Evolutionary conservation across 2,797 vertebrate species (phyloP).

Genomic region (Scolopax bukidnonensis): DNA sequence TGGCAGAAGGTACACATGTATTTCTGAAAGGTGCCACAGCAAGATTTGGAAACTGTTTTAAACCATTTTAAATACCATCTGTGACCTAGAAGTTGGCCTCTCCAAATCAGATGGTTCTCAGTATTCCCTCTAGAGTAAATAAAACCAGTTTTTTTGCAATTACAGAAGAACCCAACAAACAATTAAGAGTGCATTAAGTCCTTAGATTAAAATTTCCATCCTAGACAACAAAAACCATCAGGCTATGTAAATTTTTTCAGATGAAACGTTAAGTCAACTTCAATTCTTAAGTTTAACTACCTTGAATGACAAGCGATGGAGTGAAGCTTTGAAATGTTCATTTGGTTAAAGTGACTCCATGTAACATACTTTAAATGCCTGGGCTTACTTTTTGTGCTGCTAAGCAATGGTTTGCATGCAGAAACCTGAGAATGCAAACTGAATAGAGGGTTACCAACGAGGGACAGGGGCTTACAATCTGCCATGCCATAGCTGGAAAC

Average conservation of each 20-base stretch:
- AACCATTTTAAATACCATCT: neutral
- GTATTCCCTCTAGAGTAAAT: neutral
- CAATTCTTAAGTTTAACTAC: neutral
- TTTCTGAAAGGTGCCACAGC: slow-evolving; percentile 23
- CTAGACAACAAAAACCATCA: neutral
- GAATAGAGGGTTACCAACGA: neutral
- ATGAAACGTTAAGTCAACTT: neutral
- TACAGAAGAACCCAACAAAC: neutral
- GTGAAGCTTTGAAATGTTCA: neutral
- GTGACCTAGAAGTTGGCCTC: neutral
- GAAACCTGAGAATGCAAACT: neutral
- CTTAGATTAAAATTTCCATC: neutral
- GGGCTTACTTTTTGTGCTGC: neutral
- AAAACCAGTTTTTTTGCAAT: neutral
- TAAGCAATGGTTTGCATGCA: neutral
- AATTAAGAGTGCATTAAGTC: neutral
- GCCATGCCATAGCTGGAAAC: neutral
- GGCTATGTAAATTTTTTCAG: neutral
- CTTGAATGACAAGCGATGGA: neutral
- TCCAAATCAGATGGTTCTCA: slow-evolving; percentile 1
- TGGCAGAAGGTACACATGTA: neutral
- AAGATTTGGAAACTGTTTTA: slow-evolving; percentile 11
- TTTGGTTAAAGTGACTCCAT: neutral
- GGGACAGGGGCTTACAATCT: neutral
- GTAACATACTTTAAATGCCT: neutral